Percentiles rank a stretch among this genome's conserved stretches.
Conservation (phyloP, 2,797 vertebrate genomes). For the Lepilemur ruficaudatus region DNA sequence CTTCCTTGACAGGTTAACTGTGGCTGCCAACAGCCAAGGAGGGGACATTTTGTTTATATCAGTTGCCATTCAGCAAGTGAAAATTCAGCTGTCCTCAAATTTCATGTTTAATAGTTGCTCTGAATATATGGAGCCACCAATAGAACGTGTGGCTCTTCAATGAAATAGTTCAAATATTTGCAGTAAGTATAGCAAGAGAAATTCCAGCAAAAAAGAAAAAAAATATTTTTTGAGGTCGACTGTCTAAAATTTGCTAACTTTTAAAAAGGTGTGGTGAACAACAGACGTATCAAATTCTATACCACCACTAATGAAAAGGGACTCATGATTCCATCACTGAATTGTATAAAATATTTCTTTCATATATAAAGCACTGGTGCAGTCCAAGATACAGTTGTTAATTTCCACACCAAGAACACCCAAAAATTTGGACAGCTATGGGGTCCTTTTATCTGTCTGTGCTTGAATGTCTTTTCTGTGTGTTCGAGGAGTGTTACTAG, state of each 20-base stretch:
- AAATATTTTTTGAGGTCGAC: not conserved
- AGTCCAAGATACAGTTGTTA: not conserved
- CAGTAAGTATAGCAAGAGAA: not conserved
- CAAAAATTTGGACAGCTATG: not conserved
- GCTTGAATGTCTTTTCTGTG: not conserved
- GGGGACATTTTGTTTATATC: conserved; percentile 74
- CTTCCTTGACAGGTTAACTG: conserved; percentile 80
- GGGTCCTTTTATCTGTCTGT: fast-evolving
- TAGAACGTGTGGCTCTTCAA: not conserved
- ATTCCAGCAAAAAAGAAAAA: not conserved
- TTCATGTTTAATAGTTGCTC: conserved; percentile 59
- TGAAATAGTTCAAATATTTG: conserved; percentile 24
- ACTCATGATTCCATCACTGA: fast-evolving
- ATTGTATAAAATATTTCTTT: not conserved
- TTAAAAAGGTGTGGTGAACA: conserved; percentile 2
- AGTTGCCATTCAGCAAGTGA: conserved; percentile 49
- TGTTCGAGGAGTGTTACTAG: not conserved
- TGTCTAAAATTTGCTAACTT: not conserved
- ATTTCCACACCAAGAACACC: fast-evolving
- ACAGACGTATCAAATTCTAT: not conserved
- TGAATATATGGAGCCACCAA: not conserved
- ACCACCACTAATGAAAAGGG: fast-evolving
- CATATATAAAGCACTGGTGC: not conserved
- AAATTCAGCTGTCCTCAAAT: conserved; percentile 68
- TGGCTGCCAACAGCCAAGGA: conserved; percentile 58